Base-by-base conservation (phyloP, 2,888 invertebrate species). In the Teleiodes luculella region DNA sequence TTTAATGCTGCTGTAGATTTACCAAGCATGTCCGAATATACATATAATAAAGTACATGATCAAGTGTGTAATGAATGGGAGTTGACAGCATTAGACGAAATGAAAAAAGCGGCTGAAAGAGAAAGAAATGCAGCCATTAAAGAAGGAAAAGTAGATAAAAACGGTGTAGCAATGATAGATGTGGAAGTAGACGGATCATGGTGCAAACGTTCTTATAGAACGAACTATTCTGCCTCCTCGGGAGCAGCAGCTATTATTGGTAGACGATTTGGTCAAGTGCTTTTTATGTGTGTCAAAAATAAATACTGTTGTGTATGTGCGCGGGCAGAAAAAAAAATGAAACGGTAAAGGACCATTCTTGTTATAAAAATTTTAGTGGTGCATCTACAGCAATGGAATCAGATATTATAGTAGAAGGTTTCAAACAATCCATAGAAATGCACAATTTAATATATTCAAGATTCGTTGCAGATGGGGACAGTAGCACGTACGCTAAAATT, bases 171-270 rank as follows among this genome's bases (percentile, higher is more conserved):
- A 1, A 16, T 58, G 3, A 59, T 62, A 33, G 60, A 63, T 52
- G 62, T 62, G 1, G 48, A 58, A 24, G 57, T 57, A 35, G 64
- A 65, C 55, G 63, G 62, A 0, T 60, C 57, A 46, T 64, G 63
- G 61, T 46, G 49, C 39, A 62, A 59, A 36, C 45, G 61, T 7
- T 60, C 62, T 3, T 62, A 61, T 48, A 48, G 39, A 52, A 61
- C 56, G 20, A 61, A 62, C 43, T 61, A 58, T 35, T 37, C 57
- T 18, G 62, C 62, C 10, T 46, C 55, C 20, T 62, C 60, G 8
- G 64, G 63, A 3, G 58, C 58, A 48, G 62, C 64, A 30, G 59
- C 60, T 6, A 65, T 63, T 5, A 60, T 65, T 50, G 62, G 61
- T 7, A 52, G 55, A 52, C 45, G 49, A 11, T 56, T 56, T 47